Conservation (phyloP, 2,888 invertebrate genomes). For the Tetragonisca angustula region DNA sequence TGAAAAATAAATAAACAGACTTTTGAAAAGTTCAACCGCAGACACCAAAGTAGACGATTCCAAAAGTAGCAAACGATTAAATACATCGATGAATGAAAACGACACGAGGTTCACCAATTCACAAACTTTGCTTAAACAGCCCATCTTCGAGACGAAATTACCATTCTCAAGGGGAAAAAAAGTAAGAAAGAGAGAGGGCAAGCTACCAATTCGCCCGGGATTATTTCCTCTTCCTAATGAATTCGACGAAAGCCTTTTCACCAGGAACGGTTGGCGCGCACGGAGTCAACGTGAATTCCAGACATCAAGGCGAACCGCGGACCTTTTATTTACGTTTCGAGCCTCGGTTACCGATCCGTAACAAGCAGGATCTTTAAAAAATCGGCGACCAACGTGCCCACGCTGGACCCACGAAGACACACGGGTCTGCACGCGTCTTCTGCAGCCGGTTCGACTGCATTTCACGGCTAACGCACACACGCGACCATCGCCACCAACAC, state of each 20-base stretch:
- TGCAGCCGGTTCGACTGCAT: constrained; percentile 78
- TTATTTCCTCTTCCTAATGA: constrained; percentile 2
- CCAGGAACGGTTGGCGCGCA: not conserved
- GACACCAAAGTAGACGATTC: too few relatives aligned
- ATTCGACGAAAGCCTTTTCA: constrained; percentile 1
- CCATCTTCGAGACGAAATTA: not conserved
- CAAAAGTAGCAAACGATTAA: too few relatives aligned
- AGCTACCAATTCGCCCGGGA: not conserved
- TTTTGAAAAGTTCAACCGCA: too few relatives aligned
- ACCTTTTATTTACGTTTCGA: constrained; percentile 39
- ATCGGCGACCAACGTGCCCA: constrained; percentile 47
- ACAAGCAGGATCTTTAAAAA: constrained; percentile 44
- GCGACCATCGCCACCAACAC: constrained; percentile 16
- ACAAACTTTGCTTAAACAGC: not conserved
- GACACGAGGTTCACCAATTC: not conserved
- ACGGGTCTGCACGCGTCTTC: constrained; percentile 60
- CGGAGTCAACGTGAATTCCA: constrained; percentile 11
- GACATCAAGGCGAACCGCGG: constrained; percentile 24
- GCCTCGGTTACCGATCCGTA: constrained; percentile 19
- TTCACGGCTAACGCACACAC: constrained; percentile 69
- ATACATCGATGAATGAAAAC: too few relatives aligned
- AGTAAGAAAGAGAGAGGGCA: not conserved
- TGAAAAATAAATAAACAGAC: too few relatives aligned
- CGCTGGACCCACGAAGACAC: constrained; percentile 48
- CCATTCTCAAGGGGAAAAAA: not conserved